Evolutionary conservation across 2,888 invertebrate genomes (phyloP).

Genomic region (Prenolepis imparis): DNA sequence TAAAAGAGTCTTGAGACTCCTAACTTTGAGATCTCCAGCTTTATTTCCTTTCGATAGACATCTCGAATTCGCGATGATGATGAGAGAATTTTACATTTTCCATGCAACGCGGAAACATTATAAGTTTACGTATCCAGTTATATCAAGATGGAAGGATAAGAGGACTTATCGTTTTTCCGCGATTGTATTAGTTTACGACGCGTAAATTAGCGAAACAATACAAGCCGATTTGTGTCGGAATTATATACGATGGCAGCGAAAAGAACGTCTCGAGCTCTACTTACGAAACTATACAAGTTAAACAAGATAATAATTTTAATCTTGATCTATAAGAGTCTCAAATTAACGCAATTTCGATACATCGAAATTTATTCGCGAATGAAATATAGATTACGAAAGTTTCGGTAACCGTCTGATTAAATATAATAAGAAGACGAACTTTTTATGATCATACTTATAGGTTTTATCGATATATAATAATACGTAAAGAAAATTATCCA

Average conservation of each 20-base stretch:
- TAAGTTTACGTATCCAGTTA: constrained; percentile 2
- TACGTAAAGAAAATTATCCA: constrained; percentile 69
- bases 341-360: constrained; percentile 56
- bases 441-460: constrained; percentile 61
- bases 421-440: constrained; percentile 52
- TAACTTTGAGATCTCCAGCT: constrained; percentile 17
- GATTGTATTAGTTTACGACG: background rate
- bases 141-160: background rate
- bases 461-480: constrained; percentile 67
- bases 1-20: constrained; percentile 5
- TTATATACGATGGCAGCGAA: background rate
- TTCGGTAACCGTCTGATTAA: constrained; percentile 22
- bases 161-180: constrained; percentile 8
- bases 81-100: background rate
- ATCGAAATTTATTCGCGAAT: constrained; percentile 66
- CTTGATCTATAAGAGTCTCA: background rate
- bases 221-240: background rate
- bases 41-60: constrained; percentile 22
- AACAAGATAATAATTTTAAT: constrained; percentile 13
- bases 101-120: background rate
- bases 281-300: constrained; percentile 12
- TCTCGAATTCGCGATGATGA: background rate
- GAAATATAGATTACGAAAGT: constrained; percentile 38
- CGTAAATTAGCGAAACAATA: background rate
- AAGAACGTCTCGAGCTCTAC: constrained; percentile 4